Evolutionary conservation across 64 coral and sea anemone genomes (phyloP), one percentile per base, ranked within the genome.

Genomic region (Stichodactyla helianthus): DNA sequence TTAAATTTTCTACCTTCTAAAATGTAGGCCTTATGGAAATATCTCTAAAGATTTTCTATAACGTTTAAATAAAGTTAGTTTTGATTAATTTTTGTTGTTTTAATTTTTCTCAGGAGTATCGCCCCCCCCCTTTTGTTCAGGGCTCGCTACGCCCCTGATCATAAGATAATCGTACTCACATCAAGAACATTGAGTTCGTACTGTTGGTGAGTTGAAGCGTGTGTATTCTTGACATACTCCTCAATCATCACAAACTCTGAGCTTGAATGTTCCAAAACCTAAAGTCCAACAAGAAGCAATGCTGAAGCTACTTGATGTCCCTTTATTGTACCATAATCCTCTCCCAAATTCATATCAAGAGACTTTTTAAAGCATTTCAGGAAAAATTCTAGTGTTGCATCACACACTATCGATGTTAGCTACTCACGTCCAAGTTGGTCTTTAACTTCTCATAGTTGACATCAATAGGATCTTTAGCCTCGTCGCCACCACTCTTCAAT

Each of bases 361-460:
- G 23, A 25, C 8, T 22, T 6, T 65, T 20, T 22, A 5, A 19
- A 13, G 16, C 17, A 18, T n/a, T 19, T 6, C 4, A 16, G 19
- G 1, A 15, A 63, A 62, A 11, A n/a, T 0, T 65, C 0, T 20
- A n/a, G 62, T 65, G 18, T 65, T 61, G n/a, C 20, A 6, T n/a
- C 62, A 6, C 20, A 9, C 62, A 65, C 9, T n/a, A 65, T 22
- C 12, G 0, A 11, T 25, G 68, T 23, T 12, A n/a, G n/a, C 10
- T 74, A 74, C 68, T 74, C 27, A 99, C 97, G 77, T 99, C 88
- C 54, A 99, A 64, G 50, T 95, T 87, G 31, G 97, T 99, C 71
- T 99, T 67, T 27, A 99, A 74, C 85, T 99, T 99, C 86, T 99
- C 83, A n/a, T 99, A 99, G 51, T 99, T 92, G 14, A 90, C 90